Conservation (phyloP, 2,113 vertebrate genomes). For the Xyrauchen texanus region DNA sequence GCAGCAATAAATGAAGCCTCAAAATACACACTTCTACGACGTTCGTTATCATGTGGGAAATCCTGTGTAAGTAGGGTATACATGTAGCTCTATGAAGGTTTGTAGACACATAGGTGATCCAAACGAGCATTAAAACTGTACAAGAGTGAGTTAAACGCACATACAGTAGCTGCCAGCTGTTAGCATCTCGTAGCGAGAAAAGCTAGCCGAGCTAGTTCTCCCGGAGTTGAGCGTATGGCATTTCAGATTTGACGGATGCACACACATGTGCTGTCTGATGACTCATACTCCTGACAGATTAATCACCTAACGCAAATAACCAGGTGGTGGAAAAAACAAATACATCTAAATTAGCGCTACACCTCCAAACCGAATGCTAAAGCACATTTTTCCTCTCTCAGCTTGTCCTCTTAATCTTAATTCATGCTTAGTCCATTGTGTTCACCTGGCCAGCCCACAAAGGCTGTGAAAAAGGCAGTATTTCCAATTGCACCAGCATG, state of each 20-base stretch:
- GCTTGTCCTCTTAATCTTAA: background rate
- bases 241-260: slow-evolving; percentile 8
- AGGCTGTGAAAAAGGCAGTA: background rate
- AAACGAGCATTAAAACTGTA: no score
- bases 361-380: background rate
- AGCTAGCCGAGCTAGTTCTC: background rate
- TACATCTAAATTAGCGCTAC: slow-evolving; percentile 6
- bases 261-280: background rate
- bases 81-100: no score
- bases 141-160: no score
- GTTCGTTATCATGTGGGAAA: no score
- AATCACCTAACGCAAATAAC: background rate
- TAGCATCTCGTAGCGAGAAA: background rate
- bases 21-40: no score
- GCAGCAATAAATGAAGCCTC: no score
- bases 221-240: background rate
- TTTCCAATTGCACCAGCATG: background rate
- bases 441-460: background rate
- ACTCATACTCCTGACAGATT: background rate
- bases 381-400: background rate
- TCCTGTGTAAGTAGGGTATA: no score
- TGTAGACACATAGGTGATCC: no score
- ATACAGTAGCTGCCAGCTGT: no score
- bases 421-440: background rate
- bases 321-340: background rate